Conservation (phyloP, 2,113 vertebrate genomes). For the Platysteira castanea region DNA sequence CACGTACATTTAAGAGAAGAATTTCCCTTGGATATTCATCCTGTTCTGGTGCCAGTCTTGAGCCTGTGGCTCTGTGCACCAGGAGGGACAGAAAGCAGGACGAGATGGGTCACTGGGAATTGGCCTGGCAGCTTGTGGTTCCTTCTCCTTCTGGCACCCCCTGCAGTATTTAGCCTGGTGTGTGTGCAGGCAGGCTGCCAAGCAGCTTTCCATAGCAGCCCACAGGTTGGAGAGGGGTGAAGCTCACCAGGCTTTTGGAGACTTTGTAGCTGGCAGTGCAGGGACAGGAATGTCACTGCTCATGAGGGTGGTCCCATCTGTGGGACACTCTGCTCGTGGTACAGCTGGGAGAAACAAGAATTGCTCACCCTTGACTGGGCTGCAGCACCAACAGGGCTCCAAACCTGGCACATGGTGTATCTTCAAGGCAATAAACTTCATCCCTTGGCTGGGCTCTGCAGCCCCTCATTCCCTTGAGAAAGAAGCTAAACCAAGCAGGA, state of each 20-base stretch:
- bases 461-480: neutral
- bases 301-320: accelerated
- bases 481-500: neutral
- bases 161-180: accelerated
- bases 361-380: neutral
- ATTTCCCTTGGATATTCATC: neutral
- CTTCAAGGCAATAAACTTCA: neutral
- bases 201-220: neutral
- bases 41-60: neutral
- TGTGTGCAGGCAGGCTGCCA: neutral
- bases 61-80: accelerated
- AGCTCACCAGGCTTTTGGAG: accelerated
- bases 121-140: neutral
- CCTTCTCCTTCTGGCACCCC: neutral
- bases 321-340: accelerated
- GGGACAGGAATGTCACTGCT: neutral
- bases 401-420: neutral
- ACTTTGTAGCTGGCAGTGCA: neutral
- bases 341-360: neutral
- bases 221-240: neutral
- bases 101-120: neutral
- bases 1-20: neutral
- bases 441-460: neutral
- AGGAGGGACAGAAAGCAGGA: neutral
- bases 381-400: neutral